Evolutionary conservation across 2,888 invertebrate genomes (phyloP), one percentile per base, ranked within the genome.

Genomic region (Zhuqinia jingwanae): DNA sequence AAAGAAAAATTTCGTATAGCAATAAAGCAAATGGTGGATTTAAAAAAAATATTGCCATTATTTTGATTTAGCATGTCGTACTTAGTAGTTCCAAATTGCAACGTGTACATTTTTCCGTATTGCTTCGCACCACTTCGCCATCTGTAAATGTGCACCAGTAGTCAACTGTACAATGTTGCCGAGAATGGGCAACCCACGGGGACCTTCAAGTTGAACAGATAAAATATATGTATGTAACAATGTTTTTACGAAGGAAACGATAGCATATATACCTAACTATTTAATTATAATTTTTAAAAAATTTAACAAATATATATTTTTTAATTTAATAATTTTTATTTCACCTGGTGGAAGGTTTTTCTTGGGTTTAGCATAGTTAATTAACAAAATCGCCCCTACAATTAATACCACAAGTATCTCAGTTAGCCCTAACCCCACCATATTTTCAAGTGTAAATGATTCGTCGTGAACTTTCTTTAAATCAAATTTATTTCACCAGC

Each of bases 31-130:
- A n/a, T n/a, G n/a, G n/a, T n/a, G n/a, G n/a, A n/a, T n/a, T n/a
- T n/a, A n/a, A n/a, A n/a, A n/a, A n/a, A n/a, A n/a, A n/a, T n/a
- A n/a, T n/a, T n/a, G n/a, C n/a, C n/a, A n/a, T n/a, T n/a, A n/a
- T n/a, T n/a, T n/a, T n/a, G n/a, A n/a, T n/a, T n/a, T n/a, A n/a
- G n/a, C n/a, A n/a, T n/a, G n/a, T n/a, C n/a, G n/a, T 63, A 82
- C 82, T 25, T 75, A 6, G 45, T 45, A 6, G 47, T 15, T 10
- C 75, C 75, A 17, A 82, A 15, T 0, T 75, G 27, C 6, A 82
- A 15, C 20, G 45, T 47, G 17, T 82, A 75, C 17, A 82, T 73
- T 47, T 45, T 45, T n/a, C 82, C 82, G 30, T 82, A 82, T 42
- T 82, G 20, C 11, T 65, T 20, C 13, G 83, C 76, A 3, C 83